Conservation (phyloP, 2,113 vertebrate genomes). For the Mixornis gularis region DNA sequence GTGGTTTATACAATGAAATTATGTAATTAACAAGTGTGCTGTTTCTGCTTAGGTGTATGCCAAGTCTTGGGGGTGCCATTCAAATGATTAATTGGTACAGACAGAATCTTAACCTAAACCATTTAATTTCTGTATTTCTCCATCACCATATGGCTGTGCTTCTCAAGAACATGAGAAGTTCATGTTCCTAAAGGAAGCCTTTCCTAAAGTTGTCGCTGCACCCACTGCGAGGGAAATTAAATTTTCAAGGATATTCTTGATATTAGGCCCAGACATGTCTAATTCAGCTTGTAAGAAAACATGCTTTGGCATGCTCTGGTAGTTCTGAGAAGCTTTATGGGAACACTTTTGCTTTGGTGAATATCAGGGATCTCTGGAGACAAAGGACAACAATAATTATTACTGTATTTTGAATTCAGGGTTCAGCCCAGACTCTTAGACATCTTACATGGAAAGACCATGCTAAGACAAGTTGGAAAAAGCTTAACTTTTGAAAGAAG, state of each 20-base stretch:
- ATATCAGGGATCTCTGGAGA: not conserved
- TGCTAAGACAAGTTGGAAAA: not conserved
- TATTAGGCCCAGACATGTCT: not conserved
- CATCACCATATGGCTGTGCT: not conserved
- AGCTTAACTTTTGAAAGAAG: not conserved
- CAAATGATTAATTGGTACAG: not conserved
- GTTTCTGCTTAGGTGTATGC: not conserved
- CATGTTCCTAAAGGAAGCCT: not conserved
- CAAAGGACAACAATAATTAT: not conserved
- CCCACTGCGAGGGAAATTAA: not conserved
- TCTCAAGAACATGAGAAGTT: not conserved
- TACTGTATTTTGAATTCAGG: not conserved
- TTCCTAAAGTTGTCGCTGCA: not conserved
- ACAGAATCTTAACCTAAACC: not conserved
- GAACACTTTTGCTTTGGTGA: not conserved
- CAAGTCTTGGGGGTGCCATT: not conserved
- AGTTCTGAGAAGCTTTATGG: not conserved
- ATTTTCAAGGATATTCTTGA: not conserved
- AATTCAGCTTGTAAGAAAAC: not conserved
- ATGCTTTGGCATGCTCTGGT: not conserved
- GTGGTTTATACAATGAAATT: not conserved
- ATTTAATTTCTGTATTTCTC: not conserved
- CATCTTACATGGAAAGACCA: not conserved
- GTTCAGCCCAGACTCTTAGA: not conserved
- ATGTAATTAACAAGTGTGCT: not conserved